Base-by-base conservation (phyloP, 1,140 invertebrate species). In the Drosophila truncata region DNA sequence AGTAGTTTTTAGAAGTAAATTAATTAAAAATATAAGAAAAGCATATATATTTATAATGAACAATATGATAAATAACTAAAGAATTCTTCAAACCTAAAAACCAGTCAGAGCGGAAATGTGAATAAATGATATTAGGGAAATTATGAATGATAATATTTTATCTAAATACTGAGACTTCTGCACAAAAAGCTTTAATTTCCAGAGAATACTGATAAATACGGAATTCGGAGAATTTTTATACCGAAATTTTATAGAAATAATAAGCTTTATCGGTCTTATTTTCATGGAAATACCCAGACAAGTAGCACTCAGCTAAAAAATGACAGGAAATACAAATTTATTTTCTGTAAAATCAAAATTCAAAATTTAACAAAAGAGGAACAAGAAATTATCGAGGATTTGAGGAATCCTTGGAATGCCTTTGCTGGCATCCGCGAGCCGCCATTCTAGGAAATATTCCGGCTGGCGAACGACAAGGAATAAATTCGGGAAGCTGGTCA, bases 401-500 rank as follows among this genome's bases (percentile, higher is more conserved):
- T 33, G 3, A 33, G 33, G 33, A 57, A 47, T 59, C 47, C 5
- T 29, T 3, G 5, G 18, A 70, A 71, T 49, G 10, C 25, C 20
- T 58, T 41, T 8, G 11, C n/a, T 18, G 35, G 27, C 27, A 39
- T 39, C 13, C 16, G 20, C 20, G 23, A 14, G 20, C 10, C 7
- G 54, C 63, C 35, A 41, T 71, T 59, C 37, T n/a, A 4, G n/a
- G 31, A 71, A 59, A 33, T 62, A 46, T 63, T 52, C 11, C 33
- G 60, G 58, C 46, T 25, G 14, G 37, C 23, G n/a, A 41, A 42
- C 31, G 49, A 35, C 25, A 52, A 33, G n/a, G 44, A 75, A 57
- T 47, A 57, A 41, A 76, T 55, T 64, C 31, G 13, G 52, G 20
- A 64, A 46, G 60, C 71, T 84, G 72, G 46, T 65, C 60, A 54